phyloP scores from a whole-genome alignment of 2,113 vertebrate species.

The Phrynocephalus versicolor region DNA sequence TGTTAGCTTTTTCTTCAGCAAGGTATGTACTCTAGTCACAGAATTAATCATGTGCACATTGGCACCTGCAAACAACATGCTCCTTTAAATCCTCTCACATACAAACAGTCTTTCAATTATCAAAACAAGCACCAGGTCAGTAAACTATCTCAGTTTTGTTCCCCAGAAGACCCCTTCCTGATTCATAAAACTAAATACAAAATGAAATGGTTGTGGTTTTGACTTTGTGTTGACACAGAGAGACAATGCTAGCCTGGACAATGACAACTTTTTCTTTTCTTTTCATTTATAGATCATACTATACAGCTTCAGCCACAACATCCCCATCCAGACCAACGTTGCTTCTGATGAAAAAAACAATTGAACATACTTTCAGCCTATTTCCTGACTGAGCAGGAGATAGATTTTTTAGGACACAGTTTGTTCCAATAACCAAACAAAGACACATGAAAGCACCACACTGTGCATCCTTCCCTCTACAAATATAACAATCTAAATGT shows the following conservation, averaged over 20 bases:
- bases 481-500: slow-evolving; percentile 70
- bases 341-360: slow-evolving; percentile 43
- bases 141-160: slow-evolving; percentile 38
- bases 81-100: slow-evolving; percentile 11
- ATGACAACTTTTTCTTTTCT: slow-evolving; percentile 45
- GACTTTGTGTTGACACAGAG: not conserved
- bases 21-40: slow-evolving; percentile 41
- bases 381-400: slow-evolving; percentile 50
- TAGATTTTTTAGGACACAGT: slow-evolving; percentile 51
- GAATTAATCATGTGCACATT: slow-evolving; percentile 37
- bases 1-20: slow-evolving; percentile 52
- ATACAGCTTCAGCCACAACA: not conserved
- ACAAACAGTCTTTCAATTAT: slow-evolving; percentile 12
- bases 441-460: slow-evolving; percentile 15
- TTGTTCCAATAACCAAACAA: slow-evolving; percentile 35
- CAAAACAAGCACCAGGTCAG: slow-evolving; percentile 34
- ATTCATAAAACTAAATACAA: not conserved
- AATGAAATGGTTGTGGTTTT: not conserved
- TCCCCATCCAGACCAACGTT: slow-evolving; percentile 33
- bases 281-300: slow-evolving; percentile 53
- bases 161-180: not conserved
- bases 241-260: slow-evolving; percentile 23
- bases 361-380: slow-evolving; percentile 30
- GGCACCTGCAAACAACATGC: slow-evolving; percentile 13
- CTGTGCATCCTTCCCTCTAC: slow-evolving; percentile 16